phyloP scores from a whole-genome alignment of 2,797 vertebrate species.

The Xyrichtys novacula region DNA sequence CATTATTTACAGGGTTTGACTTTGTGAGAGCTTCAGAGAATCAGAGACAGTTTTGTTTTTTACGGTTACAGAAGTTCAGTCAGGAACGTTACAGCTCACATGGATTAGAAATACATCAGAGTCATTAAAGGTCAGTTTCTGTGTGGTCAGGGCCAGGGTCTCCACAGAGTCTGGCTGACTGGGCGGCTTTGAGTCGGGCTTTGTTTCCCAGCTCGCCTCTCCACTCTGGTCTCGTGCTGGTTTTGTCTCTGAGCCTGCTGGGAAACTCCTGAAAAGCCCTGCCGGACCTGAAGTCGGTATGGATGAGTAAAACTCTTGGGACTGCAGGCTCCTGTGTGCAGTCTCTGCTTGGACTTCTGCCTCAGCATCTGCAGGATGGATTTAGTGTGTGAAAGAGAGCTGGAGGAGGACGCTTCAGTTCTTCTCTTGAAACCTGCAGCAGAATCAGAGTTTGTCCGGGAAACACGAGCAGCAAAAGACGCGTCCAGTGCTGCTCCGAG shows the following conservation, averaged over 20 bases:
- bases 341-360: conserved; percentile 47
- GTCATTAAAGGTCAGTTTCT: conserved; percentile 16
- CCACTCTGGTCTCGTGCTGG: conserved; percentile 13
- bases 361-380: conserved; percentile 54
- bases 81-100: background rate
- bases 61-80: conserved; percentile 8
- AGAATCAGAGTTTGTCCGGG: conserved; percentile 30
- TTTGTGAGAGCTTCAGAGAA: background rate
- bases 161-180: conserved; percentile 71
- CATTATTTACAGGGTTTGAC: conserved; percentile 69
- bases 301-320: conserved; percentile 1
- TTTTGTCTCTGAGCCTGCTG: conserved; percentile 35
- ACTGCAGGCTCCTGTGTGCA: background rate
- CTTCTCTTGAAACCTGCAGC: background rate
- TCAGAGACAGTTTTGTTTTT: background rate
- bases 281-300: conserved; percentile 10
- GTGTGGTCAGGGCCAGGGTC: conserved; percentile 79
- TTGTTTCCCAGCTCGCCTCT: conserved; percentile 23
- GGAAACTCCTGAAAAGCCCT: conserved; percentile 2
- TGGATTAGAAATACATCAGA: conserved; percentile 1
- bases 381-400: conserved; percentile 43
- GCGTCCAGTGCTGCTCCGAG: conserved; percentile 52
- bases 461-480: conserved; percentile 31
- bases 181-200: conserved; percentile 34
- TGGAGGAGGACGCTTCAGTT: conserved; percentile 6